Evolutionary conservation across 2,113 vertebrate genomes (phyloP).

Genomic region (Gallinago jamesoni): DNA sequence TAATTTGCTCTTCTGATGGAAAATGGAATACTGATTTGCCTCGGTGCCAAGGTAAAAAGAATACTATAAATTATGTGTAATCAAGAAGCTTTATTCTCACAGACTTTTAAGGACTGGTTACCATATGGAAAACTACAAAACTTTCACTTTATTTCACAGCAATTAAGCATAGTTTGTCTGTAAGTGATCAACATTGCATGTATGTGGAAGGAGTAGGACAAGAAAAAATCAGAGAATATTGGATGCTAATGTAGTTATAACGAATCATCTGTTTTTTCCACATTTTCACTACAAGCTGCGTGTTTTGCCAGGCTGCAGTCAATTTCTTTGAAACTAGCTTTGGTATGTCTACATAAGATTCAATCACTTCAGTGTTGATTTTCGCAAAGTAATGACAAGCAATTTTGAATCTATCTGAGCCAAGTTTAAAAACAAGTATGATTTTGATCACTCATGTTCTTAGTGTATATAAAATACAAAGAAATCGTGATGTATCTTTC

Average conservation of each 20-base stretch:
- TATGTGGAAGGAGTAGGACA: background rate
- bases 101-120: background rate
- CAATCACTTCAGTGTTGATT: background rate
- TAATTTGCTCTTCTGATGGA: slow-evolving; percentile 78
- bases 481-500: background rate
- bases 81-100: background rate
- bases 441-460: background rate
- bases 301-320: slow-evolving; percentile 7
- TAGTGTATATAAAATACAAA: background rate
- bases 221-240: background rate
- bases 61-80: background rate
- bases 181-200: background rate
- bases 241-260: background rate
- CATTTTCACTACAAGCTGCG: background rate
- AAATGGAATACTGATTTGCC: slow-evolving; percentile 77
- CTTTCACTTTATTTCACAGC: background rate
- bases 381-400: background rate
- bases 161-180: background rate
- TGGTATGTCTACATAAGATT: background rate
- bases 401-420: background rate
- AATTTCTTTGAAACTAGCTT: background rate
- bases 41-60: slow-evolving; percentile 79
- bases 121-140: background rate
- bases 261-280: background rate
- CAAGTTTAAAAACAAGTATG: background rate